Evolutionary conservation across 2,888 invertebrate genomes (phyloP).

Genomic region (Sinelater perroti): DNA sequence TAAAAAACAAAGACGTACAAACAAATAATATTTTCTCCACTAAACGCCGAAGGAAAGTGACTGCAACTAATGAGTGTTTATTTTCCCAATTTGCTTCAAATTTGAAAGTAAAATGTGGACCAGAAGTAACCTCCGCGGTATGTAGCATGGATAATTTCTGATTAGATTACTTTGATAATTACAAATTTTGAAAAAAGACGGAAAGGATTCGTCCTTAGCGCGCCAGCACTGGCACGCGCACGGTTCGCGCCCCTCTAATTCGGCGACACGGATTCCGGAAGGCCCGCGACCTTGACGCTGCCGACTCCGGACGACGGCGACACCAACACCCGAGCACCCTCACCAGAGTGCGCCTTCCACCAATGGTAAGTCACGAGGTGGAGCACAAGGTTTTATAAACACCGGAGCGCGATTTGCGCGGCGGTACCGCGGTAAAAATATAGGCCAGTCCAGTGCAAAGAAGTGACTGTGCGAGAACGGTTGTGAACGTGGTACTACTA

Average conservation of each 20-base stretch:
- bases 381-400: slow-evolving; percentile 74
- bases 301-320: slow-evolving; percentile 29
- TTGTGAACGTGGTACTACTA: slow-evolving; percentile 43
- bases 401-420: slow-evolving; percentile 68
- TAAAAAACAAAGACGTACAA: too few species aligned
- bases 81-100: too few species aligned
- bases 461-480: slow-evolving; percentile 50
- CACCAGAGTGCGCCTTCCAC: slow-evolving; percentile 41
- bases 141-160: too few species aligned
- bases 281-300: slow-evolving; percentile 47
- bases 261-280: slow-evolving; percentile 41
- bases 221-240: background rate
- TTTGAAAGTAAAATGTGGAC: too few species aligned
- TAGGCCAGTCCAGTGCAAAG: slow-evolving; percentile 64
- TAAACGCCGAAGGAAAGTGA: too few species aligned
- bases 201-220: slow-evolving; percentile 30
- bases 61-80: too few species aligned
- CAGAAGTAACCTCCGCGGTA: too few species aligned
- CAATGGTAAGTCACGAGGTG: slow-evolving; percentile 53
- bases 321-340: slow-evolving; percentile 37
- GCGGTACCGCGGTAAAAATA: slow-evolving; percentile 71
- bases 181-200: background rate
- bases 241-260: slow-evolving; percentile 30
- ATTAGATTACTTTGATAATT: background rate
- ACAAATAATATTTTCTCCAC: too few species aligned